These are phyloP conservation scores for Nebria brevicollis DNA, from an alignment of 2,888 invertebrate species.

Conservation along the genomic window DNA sequence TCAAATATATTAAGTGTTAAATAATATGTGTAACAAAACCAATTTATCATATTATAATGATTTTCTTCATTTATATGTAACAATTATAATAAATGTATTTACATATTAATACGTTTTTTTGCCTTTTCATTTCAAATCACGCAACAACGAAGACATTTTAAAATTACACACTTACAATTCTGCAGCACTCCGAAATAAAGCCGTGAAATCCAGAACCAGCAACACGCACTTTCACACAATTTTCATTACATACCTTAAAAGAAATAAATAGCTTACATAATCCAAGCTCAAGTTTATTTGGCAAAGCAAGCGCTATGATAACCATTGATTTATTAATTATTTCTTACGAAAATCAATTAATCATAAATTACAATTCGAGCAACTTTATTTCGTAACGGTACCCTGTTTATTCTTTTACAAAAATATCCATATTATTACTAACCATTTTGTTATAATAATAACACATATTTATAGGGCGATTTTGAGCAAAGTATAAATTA, in stretches of 20 bases:
- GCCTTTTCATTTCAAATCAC: background rate
- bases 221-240: too few species aligned
- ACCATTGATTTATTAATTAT: too few species aligned
- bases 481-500: background rate
- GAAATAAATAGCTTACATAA: too few species aligned
- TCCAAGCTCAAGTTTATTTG: too few species aligned
- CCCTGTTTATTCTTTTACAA: background rate
- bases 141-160: too few species aligned
- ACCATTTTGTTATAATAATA: background rate
- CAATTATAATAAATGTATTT: slow-evolving; percentile 47
- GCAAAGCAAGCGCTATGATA: too few species aligned
- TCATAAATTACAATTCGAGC: background rate
- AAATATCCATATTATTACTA: background rate
- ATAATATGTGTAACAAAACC: slow-evolving; percentile 33
- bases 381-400: background rate
- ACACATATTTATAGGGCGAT: background rate
- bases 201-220: too few species aligned
- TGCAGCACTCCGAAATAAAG: too few species aligned
- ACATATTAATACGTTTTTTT: slow-evolving; percentile 27
- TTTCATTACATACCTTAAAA: too few species aligned
- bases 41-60: slow-evolving; percentile 33
- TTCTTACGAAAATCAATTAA: too few species aligned
- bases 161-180: too few species aligned
- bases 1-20: slow-evolving; percentile 34
- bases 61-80: slow-evolving; percentile 47